A percentile compares a stretch with the other conserved stretches of the same genome.
These are phyloP conservation scores for Drosophila novamexicana DNA, from an alignment of 1,140 invertebrate genomes.

Conservation along the genomic window DNA sequence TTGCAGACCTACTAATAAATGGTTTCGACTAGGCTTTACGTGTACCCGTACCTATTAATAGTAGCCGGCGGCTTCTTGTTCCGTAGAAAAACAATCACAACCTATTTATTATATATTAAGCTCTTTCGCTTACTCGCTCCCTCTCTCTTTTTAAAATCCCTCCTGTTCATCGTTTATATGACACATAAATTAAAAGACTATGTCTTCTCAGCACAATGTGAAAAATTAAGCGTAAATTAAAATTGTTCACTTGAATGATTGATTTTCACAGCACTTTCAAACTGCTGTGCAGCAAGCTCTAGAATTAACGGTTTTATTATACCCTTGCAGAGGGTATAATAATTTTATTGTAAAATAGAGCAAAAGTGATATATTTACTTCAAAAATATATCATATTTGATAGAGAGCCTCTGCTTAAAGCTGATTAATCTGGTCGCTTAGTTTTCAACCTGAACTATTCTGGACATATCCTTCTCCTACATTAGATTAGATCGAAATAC, in stretches of 20 bases:
- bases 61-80: too few relatives aligned
- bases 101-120: background rate
- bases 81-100: too few relatives aligned
- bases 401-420: too few relatives aligned
- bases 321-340: background rate
- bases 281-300: background rate
- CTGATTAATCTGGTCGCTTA: too few relatives aligned
- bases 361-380: background rate
- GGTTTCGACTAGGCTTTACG: too few relatives aligned
- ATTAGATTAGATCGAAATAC: too few relatives aligned
- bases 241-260: constrained; percentile 30
- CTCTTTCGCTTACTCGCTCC: background rate
- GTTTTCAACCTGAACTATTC: background rate
- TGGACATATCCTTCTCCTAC: background rate
- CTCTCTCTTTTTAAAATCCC: background rate
- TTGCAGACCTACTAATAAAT: too few relatives aligned
- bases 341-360: background rate
- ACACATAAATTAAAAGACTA: background rate
- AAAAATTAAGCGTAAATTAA: constrained; percentile 19
- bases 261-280: background rate
- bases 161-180: background rate
- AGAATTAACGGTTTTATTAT: constrained; percentile 1
- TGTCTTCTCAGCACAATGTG: background rate
- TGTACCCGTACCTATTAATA: too few relatives aligned
- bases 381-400: too few relatives aligned